Evolutionary conservation across 2,888 invertebrate genomes (phyloP), one percentile per base, ranked within the genome.

Genomic region (Lithophane semibrunnea): DNA sequence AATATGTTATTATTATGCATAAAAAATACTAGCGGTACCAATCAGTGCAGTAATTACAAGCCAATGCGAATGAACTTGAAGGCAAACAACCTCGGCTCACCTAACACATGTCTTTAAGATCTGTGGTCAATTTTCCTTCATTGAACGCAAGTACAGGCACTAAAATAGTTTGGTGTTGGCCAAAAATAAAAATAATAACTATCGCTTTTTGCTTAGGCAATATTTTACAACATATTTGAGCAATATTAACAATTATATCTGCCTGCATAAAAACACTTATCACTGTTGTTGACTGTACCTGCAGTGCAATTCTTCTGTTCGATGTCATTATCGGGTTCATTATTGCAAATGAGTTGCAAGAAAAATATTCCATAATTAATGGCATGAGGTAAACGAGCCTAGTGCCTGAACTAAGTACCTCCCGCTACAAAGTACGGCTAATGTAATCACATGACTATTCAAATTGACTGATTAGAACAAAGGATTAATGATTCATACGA

Each of bases 61-160:
- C 61, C 77, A 84, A 87, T 88, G 91, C 88, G 87, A 91, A 89
- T 89, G 86, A 90, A 90, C 88, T 87, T 88, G 89, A 88, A 89
- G 88, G 89, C 79, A 87, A 87, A 74, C 87, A 82, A 87, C 86
- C 86, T 88, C 79, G 76, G 52, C 21, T 44, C 77, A 70, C 58
- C 74, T 75, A 69, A 56, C 56, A 73, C 82, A 85, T 86, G 75
- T 77, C 29, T 29, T 29, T 29, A 52, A 80, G 71, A 66, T 75
- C 78, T 79, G 76, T 75, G 69, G 60, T 49, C 65, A 68, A 24
- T 74, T 63, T 63, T 63, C 37, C 71, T 72, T 76, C 77, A 71
- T 67, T 60, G 56, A 21, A 77, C 64, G 42, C 71, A 73, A 71
- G 29, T 52, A 73, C 37, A 18, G 2, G 2, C 29, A 44, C 24